Base-by-base conservation (phyloP, 2,888 invertebrate genomes). In the Caenorhabditis japonica region DNA sequence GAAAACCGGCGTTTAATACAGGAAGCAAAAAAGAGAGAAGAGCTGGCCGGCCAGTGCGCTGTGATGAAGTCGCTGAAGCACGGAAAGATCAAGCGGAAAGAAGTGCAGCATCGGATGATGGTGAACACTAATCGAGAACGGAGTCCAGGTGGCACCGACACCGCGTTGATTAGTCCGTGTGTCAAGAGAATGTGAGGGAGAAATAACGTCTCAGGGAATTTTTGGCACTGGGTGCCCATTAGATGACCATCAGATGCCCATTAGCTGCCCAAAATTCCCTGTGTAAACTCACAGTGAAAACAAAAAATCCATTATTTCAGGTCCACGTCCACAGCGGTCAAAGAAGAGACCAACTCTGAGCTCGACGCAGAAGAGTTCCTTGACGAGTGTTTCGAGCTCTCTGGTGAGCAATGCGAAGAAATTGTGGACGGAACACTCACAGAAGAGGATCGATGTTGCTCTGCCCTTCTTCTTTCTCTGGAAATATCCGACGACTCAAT, bases 81-180 rank as follows among this genome's bases (percentile, higher is more conserved):
- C 19, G 75, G 76, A 27, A 76, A 76, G 39, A 46, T 23, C 12
- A 59, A 61, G n/a, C 59, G 72, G 27, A 72, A 64, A 21, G 69
- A 77, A 25, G 59, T 59, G 10, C 30, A 47, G 30, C 58, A 64
- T 36, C 51, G 72, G 27, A 64, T 44, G 53, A 62, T 72, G 59
- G 49, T 72, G 38, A 79, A 79, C 44, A 71, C 76, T 19, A 61
- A 74, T 17, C 33, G 83, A 21, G 81, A 81, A 8, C 52, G 83
- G 25, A 81, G 81, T 64, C 79, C 81, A 1, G 83, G 83, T 30
- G 83, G 83, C 21, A 83, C 83, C 12, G 83, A 83, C 38, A 62
- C 61, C 10, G 76, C 79, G 5, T 64, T 83, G 41, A 62, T 77
- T 2, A 60, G 69, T 19, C 82, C 82, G 12, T 76, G 75, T 56